phyloP scores from a whole-genome alignment of 92 coral and sea anemone genomes.

The Metridium senile region DNA sequence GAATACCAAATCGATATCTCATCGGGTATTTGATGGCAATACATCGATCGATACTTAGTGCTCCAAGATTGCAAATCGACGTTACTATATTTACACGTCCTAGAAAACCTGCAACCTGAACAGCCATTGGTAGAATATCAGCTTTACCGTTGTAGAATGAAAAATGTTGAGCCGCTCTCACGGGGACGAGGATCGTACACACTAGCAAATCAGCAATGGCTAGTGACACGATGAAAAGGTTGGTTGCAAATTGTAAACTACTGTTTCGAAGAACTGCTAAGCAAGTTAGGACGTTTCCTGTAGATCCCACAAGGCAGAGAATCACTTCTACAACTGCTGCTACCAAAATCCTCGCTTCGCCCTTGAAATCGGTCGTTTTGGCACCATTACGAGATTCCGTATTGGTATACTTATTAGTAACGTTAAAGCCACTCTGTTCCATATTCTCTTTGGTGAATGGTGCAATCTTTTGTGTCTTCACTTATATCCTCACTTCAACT shows the following conservation, averaged over 20 bases:
- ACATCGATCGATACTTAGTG: slow-evolving; percentile 63
- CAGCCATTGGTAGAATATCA: slow-evolving; percentile 38
- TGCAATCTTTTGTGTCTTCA: not conserved
- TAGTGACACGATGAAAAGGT: slow-evolving; percentile 67
- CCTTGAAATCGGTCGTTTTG: not conserved
- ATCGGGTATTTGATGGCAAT: slow-evolving; percentile 65
- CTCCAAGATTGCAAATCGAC: slow-evolving; percentile 61
- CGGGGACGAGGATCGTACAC: slow-evolving; percentile 60
- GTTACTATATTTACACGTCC: slow-evolving; percentile 67
- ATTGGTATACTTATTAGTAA: not conserved
- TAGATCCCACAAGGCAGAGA: slow-evolving; percentile 50
- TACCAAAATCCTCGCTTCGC: slow-evolving; percentile 38
- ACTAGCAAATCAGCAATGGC: slow-evolving; percentile 65
- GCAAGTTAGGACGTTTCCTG: slow-evolving; percentile 60
- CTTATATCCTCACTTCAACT: not conserved
- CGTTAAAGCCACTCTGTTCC: not conserved
- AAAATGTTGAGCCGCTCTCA: slow-evolving; percentile 68
- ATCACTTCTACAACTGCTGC: slow-evolving; percentile 64
- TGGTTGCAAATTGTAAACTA: slow-evolving; percentile 67
- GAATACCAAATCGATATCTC: slow-evolving; percentile 60
- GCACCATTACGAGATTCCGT: not conserved
- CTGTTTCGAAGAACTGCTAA: slow-evolving; percentile 67
- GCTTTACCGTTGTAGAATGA: slow-evolving; percentile 28
- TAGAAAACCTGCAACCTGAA: slow-evolving; percentile 53
- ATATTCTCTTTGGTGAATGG: not conserved